Conservation (phyloP, 2,113 vertebrate genomes). For the Zeus faber region DNA sequence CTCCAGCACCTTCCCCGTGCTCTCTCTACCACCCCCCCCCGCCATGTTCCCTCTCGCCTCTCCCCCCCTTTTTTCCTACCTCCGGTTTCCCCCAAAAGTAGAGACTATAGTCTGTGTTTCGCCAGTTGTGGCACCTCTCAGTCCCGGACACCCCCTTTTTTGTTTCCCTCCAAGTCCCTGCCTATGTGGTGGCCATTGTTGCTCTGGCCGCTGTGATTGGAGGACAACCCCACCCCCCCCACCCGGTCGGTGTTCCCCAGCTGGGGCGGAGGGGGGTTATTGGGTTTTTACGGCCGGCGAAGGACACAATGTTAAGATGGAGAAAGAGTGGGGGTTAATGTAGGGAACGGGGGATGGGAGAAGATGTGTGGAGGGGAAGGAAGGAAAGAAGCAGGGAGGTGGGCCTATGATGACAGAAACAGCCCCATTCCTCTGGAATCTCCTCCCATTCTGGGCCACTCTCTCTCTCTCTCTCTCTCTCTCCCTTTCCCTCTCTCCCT, state of each 20-base stretch:
- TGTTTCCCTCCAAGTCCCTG: constrained; percentile 51
- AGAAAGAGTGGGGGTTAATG: constrained; percentile 1
- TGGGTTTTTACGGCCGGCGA: no score
- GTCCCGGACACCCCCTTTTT: constrained; percentile 45
- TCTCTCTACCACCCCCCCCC: constrained; percentile 8
- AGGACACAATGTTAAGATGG: no score
- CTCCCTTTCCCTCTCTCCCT: not conserved
- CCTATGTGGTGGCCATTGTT: constrained; percentile 61
- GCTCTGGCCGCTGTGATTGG: constrained; percentile 41
- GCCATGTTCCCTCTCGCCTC: constrained; percentile 23
- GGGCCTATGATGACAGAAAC: constrained; percentile 55
- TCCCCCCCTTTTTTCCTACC: not conserved
- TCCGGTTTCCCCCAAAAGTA: constrained; percentile 7
- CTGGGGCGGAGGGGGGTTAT: constrained; percentile 13
- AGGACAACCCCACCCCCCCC: constrained; percentile 36
- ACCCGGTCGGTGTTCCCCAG: constrained; percentile 17
- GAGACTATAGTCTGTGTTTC: constrained; percentile 18
- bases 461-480: not conserved
- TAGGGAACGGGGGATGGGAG: constrained; percentile 25
- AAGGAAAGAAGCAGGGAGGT: constrained; percentile 35
- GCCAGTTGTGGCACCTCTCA: constrained; percentile 28
- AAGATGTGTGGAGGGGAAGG: constrained; percentile 26
- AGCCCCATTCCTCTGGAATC: constrained; percentile 58
- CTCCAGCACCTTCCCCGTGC: constrained; percentile 19
- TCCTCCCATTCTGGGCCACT: constrained; percentile 59